Evolutionary conservation across 37 sponge, comb jelly and placozoan genomes (phyloP).

Genomic region (Spongilla lacustris): DNA sequence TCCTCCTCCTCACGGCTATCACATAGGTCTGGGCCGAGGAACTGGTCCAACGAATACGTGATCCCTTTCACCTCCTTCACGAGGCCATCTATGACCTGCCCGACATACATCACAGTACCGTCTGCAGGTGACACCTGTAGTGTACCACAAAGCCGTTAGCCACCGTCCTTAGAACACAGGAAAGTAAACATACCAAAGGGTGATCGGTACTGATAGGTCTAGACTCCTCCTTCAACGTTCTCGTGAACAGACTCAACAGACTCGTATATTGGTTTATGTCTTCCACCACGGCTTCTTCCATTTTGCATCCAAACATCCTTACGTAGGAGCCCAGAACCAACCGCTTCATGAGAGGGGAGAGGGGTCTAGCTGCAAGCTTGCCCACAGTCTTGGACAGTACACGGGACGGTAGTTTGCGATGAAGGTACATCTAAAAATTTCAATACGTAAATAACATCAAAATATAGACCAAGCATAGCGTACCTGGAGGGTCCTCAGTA

Average conservation of each 20-base stretch:
- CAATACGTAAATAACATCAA: too few relatives aligned
- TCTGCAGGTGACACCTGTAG: slow-evolving; percentile 89
- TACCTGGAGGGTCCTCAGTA: too few relatives aligned
- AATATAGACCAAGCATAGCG: too few relatives aligned
- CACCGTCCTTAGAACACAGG: neutral
- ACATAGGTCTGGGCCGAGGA: slow-evolving; percentile 49
- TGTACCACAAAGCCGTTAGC: too few relatives aligned
- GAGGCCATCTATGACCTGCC: slow-evolving; percentile 49
- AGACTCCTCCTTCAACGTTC: slow-evolving; percentile 63
- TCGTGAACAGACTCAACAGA: slow-evolving; percentile 65
- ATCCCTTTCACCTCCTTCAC: slow-evolving; percentile 97
- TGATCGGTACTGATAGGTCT: slow-evolving; percentile 50
- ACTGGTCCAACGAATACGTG: slow-evolving; percentile 69
- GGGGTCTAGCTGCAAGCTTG: slow-evolving; percentile 27
- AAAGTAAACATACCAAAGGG: slow-evolving; percentile 53
- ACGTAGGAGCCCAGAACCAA: slow-evolving; percentile 77
- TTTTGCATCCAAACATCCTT: slow-evolving; percentile 71
- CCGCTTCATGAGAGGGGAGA: slow-evolving; percentile 66
- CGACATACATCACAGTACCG: slow-evolving; percentile 89
- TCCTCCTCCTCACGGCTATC: too few relatives aligned
- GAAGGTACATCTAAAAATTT: too few relatives aligned
- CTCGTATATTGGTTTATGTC: slow-evolving; percentile 66
- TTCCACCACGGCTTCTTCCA: slow-evolving; percentile 75
- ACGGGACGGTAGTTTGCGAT: slow-evolving; percentile 64
- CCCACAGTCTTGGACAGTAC: slow-evolving; percentile 80